A percentile compares a stretch with the other conserved stretches of the same genome.
Evolutionary conservation across 2,113 vertebrate genomes (phyloP).

Genomic region (Narcine bancroftii): DNA sequence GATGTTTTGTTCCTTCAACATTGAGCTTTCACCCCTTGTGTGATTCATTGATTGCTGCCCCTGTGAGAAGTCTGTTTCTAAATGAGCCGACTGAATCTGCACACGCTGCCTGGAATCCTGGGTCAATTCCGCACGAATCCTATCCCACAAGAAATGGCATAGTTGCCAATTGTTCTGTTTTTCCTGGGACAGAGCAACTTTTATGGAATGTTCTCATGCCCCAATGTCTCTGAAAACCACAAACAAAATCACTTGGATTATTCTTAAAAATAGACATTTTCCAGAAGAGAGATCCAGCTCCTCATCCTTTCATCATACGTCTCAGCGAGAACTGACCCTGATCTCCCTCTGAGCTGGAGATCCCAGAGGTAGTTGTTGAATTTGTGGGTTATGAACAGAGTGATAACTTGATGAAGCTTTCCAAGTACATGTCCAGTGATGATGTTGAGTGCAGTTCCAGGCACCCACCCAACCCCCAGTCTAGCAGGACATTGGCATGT

Average conservation of each 20-base stretch:
- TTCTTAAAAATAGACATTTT: slow-evolving; percentile 5
- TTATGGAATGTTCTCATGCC: slow-evolving; percentile 24
- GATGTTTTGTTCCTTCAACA: neutral
- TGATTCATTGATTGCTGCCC: neutral
- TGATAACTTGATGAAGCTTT: neutral
- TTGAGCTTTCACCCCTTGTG: neutral
- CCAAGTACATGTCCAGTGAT: neutral
- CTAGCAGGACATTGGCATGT: too few species aligned
- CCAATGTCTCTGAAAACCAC: slow-evolving; percentile 2
- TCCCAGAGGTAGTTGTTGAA: neutral
- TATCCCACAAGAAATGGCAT: slow-evolving; percentile 11
- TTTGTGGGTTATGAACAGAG: neutral
- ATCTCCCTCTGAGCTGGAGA: neutral
- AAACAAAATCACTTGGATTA: neutral
- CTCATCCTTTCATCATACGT: neutral
- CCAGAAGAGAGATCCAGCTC: neutral
- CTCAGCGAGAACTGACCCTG: neutral
- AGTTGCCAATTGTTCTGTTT: slow-evolving; percentile 26
- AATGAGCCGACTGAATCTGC: neutral
- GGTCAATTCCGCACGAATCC: slow-evolving; percentile 1
- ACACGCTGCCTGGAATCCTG: neutral
- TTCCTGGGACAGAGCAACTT: neutral
- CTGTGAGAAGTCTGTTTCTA: neutral
- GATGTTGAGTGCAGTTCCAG: too few species aligned
- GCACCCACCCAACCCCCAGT: too few species aligned